Base-by-base conservation (phyloP, 2,888 invertebrate species). In the Argyra leucocephala region DNA sequence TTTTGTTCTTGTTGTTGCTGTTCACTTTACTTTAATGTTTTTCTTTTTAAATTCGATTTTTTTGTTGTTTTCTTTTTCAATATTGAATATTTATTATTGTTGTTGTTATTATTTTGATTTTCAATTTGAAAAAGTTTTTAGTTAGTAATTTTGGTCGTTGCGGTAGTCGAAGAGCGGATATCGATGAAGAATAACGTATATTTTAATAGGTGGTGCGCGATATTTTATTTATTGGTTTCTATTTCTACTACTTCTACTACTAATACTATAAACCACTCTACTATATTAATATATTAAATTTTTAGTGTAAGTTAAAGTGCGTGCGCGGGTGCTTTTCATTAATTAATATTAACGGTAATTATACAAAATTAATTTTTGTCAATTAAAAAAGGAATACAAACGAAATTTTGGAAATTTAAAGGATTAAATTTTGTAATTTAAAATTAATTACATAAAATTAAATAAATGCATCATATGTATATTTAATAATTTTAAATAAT, bases 161-260 rank as follows among this genome's bases (percentile, higher is more conserved):
- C 48, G 22, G 22, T 61, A 61, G 61, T 61, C 24, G 61, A 61
- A 26, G 61, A 61, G 24, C 61, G 61, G 61, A 61, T 61, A 61
- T 61, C 24, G 31, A 61, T 26, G 61, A 26, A 15, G 18, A 21
- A 61, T 31, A 31, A 61, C 61, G 61, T 61, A 21, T 31, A 26
- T 24, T 24, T n/a, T 26, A 24, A 48, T 48, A 48, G n/a, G 18
- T 18, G n/a, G 18, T 18, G 18, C 48, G 48, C 48, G 48, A 48
- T 48, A 12, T 48, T 48, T 12, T 48, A 18, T 15, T 9, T 48
- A n/a, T 48, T 48, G 48, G n/a, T n/a, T n/a, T 48, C 5, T 48
- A 48, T 1, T 18, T 48, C 12, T 18, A 48, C 6, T 48, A 48
- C 12, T 10, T 7, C 12, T 31, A 31, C 12, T 31, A n/a, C n/a